Percentiles rank a stretch among this genome's conserved stretches.
phyloP scores from a whole-genome alignment of 2,797 vertebrate genomes.

The Typhlichthys eigenmanni region DNA sequence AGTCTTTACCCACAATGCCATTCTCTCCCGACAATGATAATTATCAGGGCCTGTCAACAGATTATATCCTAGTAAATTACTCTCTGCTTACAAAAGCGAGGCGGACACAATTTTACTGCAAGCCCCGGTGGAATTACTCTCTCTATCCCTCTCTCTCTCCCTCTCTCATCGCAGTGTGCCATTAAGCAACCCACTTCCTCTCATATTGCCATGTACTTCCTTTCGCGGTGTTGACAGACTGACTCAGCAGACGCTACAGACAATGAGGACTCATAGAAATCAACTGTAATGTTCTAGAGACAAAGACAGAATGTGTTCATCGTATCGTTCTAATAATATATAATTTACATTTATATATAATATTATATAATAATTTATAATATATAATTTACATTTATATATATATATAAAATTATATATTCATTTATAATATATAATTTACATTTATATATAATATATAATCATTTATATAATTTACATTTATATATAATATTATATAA shows the following conservation, averaged over 20 bases:
- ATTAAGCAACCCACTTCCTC: slow-evolving; percentile 15
- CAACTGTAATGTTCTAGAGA: background rate
- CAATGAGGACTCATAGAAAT: background rate
- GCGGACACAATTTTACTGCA: slow-evolving; percentile 6
- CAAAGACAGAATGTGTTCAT: no score
- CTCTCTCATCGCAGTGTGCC: background rate
- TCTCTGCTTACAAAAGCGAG: slow-evolving; percentile 19
- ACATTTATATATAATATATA: no score
- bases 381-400: no score
- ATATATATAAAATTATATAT: no score
- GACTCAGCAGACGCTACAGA: background rate
- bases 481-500: no score
- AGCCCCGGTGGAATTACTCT: background rate
- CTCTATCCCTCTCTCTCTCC: background rate
- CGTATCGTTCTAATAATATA: no score
- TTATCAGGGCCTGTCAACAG: slow-evolving; percentile 27
- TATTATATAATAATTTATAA: no score
- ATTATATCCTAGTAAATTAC: slow-evolving; percentile 32
- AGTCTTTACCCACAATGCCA: no score
- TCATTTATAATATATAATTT: no score
- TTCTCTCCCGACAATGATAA: slow-evolving; percentile 9
- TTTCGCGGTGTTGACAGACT: background rate
- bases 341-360: no score
- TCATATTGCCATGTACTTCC: no score
- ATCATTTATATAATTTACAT: no score